These are phyloP conservation scores for Lasioglossum morio DNA, from an alignment of 2,888 invertebrate species.

Conservation along the genomic window DNA sequence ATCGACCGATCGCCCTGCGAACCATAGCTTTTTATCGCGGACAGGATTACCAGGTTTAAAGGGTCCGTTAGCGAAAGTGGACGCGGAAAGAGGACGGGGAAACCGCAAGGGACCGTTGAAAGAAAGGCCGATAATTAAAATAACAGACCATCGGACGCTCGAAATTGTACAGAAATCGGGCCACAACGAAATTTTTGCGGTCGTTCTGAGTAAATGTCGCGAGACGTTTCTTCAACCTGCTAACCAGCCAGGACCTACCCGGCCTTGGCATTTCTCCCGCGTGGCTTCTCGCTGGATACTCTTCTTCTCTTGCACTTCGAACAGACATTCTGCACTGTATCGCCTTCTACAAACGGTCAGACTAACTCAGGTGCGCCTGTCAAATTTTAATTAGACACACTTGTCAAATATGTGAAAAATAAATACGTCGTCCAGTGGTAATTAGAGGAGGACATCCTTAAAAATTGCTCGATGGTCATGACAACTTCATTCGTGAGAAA, in stretches of 20 bases:
- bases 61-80: constrained; percentile 44
- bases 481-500: too few species aligned
- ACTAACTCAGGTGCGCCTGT: neutral
- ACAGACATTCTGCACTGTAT: neutral
- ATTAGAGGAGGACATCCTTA: neutral
- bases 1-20: constrained; percentile 42
- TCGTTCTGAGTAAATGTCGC: neutral
- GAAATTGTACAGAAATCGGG: neutral
- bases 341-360: neutral
- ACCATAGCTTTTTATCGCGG: constrained; percentile 49
- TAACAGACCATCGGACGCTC: neutral
- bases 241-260: neutral
- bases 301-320: neutral
- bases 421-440: too few species aligned
- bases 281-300: neutral
- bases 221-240: neutral
- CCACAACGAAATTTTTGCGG: neutral
- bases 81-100: constrained; percentile 28
- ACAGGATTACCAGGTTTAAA: constrained; percentile 52
- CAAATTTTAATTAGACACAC: neutral
- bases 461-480: neutral
- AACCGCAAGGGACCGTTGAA: constrained; percentile 23
- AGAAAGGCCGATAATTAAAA: constrained; percentile 17
- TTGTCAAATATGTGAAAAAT: neutral
- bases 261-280: neutral